Percentiles rank a stretch among this genome's conserved stretches.
phyloP scores from a whole-genome alignment of 23 tunicate genomes.

The Styela clava region DNA sequence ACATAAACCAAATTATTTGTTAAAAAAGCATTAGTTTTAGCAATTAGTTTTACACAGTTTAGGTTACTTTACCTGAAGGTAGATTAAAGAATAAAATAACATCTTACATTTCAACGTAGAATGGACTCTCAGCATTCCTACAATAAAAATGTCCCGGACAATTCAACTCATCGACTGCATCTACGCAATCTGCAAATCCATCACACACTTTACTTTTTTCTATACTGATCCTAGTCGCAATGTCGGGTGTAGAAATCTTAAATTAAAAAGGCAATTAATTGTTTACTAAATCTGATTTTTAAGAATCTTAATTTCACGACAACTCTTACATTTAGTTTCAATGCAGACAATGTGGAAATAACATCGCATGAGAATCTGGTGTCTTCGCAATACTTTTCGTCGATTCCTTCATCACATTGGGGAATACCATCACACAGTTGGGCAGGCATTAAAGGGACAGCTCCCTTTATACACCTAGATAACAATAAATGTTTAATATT shows the following conservation, averaged over 20 bases:
- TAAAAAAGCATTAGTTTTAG: too few species aligned
- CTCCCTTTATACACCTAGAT: not conserved
- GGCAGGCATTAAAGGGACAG: conserved; percentile 10
- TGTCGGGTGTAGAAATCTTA: not conserved
- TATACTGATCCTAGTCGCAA: conserved; percentile 24
- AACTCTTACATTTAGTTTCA: not conserved
- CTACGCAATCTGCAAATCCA: conserved; percentile 45
- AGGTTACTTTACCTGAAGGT: too few species aligned
- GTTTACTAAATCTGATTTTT: too few species aligned
- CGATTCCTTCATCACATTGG: conserved; percentile 31
- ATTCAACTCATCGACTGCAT: conserved; percentile 40
- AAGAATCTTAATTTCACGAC: too few species aligned
- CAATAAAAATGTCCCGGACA: conserved; percentile 57
- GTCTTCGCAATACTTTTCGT: conserved; percentile 46
- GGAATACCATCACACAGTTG: conserved; percentile 38
- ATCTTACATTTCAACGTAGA: conserved; percentile 27
- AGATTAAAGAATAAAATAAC: too few species aligned
- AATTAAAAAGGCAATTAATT: too few species aligned
- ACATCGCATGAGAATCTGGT: conserved; percentile 38
- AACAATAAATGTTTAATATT: not conserved
- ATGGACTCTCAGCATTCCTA: conserved; percentile 17
- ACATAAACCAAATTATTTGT: too few species aligned
- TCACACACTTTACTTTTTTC: conserved; percentile 38
- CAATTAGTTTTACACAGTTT: too few species aligned
- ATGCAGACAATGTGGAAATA: conserved; percentile 7